These are phyloP conservation scores for Acleris holmiana DNA, from an alignment of 2,888 invertebrate genomes.

Conservation along the genomic window DNA sequence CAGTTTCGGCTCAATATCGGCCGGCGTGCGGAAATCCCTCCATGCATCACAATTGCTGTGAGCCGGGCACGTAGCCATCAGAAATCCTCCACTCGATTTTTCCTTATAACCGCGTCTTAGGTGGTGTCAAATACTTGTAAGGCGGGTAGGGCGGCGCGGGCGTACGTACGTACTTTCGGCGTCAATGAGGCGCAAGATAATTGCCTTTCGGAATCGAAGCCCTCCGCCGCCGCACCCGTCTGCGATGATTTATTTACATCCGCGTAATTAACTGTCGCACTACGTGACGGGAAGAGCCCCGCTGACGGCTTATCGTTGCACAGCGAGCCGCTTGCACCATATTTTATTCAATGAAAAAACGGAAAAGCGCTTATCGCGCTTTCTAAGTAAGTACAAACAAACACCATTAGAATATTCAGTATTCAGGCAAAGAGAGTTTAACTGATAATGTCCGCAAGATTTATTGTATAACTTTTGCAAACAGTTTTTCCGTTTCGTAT, in stretches of 20 bases:
- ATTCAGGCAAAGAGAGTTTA: conserved; percentile 63
- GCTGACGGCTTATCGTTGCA: conserved; percentile 76
- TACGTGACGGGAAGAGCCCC: conserved; percentile 81
- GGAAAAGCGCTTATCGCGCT: conserved; percentile 75
- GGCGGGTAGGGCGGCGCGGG: conserved; percentile 57
- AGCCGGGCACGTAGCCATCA: conserved; percentile 70
- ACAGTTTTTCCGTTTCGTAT: conserved; percentile 22
- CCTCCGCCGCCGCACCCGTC: conserved; percentile 72
- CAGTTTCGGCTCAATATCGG: conserved; percentile 65
- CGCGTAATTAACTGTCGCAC: conserved; percentile 83
- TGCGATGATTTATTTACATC: conserved; percentile 84
- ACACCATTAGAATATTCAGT: conserved; percentile 77
- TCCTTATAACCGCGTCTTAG: conserved; percentile 71
- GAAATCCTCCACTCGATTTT: conserved; percentile 71
- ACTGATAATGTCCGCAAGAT: conserved; percentile 77
- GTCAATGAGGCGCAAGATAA: conserved; percentile 82
- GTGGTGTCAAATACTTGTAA: conserved; percentile 71
- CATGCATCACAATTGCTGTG: conserved; percentile 73
- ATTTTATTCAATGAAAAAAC: conserved; percentile 77
- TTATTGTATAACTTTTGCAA: conserved; percentile 67
- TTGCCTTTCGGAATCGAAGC: conserved; percentile 80
- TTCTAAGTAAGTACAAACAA: conserved; percentile 79
- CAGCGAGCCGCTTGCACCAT: conserved; percentile 68
- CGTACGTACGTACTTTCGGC: conserved; percentile 72
- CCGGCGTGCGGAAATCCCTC: conserved; percentile 71